phyloP scores from a whole-genome alignment of 2,113 vertebrate genomes.

The Chrysemys picta region DNA sequence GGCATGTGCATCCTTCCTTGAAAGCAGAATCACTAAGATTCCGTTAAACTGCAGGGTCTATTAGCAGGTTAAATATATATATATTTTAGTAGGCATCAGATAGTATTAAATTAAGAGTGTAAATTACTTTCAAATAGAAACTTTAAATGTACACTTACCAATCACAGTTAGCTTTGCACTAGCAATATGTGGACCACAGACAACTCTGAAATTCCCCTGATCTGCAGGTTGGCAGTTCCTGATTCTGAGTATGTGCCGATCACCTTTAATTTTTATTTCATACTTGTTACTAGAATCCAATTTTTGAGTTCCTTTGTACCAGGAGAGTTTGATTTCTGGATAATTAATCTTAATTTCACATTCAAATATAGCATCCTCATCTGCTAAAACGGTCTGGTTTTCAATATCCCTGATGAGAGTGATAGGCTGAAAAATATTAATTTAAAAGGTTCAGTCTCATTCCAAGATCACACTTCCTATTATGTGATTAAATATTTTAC shows the following conservation, averaged over 20 bases:
- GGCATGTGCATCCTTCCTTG: constrained; percentile 92
- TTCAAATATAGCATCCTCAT: constrained; percentile 89
- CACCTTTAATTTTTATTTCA: constrained; percentile 86
- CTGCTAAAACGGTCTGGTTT: constrained; percentile 86
- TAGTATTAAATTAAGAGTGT: neutral
- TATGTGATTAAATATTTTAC: neutral
- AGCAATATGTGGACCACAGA: constrained; percentile 96
- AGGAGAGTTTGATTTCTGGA: constrained; percentile 94
- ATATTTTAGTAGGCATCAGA: constrained; percentile 31
- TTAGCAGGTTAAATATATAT: constrained; percentile 30
- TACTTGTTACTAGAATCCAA: constrained; percentile 90
- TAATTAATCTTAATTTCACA: constrained; percentile 96
- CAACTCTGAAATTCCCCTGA: constrained; percentile 93
- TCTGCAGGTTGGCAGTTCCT: constrained; percentile 88
- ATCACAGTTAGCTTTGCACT: constrained; percentile 92
- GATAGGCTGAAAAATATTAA: constrained; percentile 87
- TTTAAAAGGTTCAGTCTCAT: constrained; percentile 18
- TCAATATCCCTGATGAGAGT: constrained; percentile 91
- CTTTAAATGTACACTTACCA: constrained; percentile 81
- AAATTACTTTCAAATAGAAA: neutral
- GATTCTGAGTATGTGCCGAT: constrained; percentile 88
- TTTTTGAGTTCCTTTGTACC: constrained; percentile 98
- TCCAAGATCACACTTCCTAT: neutral
- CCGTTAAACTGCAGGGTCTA: constrained; percentile 91
- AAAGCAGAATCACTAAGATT: constrained; percentile 90